Percentiles rank a stretch among this genome's conserved stretches.
Conservation (phyloP, 2,888 invertebrate species). For the Meloe dianella region DNA sequence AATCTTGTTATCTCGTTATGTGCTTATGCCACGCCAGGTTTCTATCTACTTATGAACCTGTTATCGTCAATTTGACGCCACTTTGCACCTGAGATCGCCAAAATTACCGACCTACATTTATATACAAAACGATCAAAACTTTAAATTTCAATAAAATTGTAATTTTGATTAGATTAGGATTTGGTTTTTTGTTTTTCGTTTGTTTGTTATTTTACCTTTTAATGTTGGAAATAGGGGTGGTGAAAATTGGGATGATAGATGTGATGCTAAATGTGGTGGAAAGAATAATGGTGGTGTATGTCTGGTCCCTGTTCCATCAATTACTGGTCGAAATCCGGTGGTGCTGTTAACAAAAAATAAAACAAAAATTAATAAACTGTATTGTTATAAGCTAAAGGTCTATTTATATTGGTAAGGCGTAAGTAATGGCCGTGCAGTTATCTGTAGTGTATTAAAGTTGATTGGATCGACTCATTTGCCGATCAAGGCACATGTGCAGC, state of each 20-base stretch:
- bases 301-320: conserved; percentile 63
- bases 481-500: too few relatives aligned
- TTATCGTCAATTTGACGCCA: conserved; percentile 52
- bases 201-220: conserved; percentile 67
- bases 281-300: conserved; percentile 79
- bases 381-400: too few relatives aligned
- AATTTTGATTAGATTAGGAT: conserved; percentile 20
- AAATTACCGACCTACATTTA: conserved; percentile 33
- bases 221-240: conserved; percentile 82
- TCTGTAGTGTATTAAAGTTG: too few relatives aligned
- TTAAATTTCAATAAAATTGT: conserved; percentile 44
- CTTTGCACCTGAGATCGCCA: conserved; percentile 54
- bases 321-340: conserved; percentile 66
- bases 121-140: conserved; percentile 33
- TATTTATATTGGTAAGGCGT: too few relatives aligned
- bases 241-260: conserved; percentile 74
- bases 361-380: conserved; percentile 10
- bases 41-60: conserved; percentile 49
- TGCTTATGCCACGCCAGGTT: conserved; percentile 38
- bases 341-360: conserved; percentile 61
- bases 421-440: too few relatives aligned
- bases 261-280: conserved; percentile 79
- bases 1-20: conserved; percentile 41
- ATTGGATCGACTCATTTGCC: too few relatives aligned
- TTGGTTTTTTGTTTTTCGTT: not conserved